These are phyloP conservation scores for Vireo griseus DNA, from an alignment of 2,797 vertebrate species.

Conservation along the genomic window DNA sequence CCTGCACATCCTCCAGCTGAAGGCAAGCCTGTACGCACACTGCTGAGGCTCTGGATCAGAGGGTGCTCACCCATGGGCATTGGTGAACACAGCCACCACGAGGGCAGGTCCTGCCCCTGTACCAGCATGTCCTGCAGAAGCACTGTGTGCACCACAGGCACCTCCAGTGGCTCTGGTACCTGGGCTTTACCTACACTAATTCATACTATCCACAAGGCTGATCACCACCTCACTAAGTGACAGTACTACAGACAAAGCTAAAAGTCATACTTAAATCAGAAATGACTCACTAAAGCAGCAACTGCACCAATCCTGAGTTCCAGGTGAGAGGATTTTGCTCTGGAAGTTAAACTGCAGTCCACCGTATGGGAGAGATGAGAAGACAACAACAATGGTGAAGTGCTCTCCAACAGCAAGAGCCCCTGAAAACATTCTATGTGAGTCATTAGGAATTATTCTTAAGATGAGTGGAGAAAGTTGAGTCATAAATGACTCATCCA, in stretches of 20 bases:
- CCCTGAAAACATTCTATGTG: conserved; percentile 37
- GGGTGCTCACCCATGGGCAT: neutral
- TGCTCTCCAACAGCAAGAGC: conserved; percentile 19
- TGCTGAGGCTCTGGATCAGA: neutral
- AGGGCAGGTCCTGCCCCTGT: neutral
- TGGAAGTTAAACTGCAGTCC: neutral
- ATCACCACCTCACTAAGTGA: neutral
- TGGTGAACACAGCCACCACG: neutral
- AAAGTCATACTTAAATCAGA: neutral
- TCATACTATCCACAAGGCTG: neutral
- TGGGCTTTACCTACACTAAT: neutral
- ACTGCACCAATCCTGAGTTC: neutral
- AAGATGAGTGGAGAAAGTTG: conserved; percentile 31
- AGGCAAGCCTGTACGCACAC: neutral
- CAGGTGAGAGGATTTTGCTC: neutral
- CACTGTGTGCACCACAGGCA: neutral
- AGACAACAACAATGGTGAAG: neutral
- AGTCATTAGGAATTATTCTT: conserved; percentile 55
- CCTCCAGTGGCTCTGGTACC: neutral
- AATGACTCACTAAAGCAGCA: neutral
- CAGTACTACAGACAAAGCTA: neutral
- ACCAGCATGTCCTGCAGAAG: neutral
- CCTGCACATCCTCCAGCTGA: neutral
- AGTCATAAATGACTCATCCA: conserved; percentile 55
- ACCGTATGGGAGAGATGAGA: neutral